phyloP scores from a whole-genome alignment of 2,113 vertebrate species.

The Odocoileus virginianus region DNA sequence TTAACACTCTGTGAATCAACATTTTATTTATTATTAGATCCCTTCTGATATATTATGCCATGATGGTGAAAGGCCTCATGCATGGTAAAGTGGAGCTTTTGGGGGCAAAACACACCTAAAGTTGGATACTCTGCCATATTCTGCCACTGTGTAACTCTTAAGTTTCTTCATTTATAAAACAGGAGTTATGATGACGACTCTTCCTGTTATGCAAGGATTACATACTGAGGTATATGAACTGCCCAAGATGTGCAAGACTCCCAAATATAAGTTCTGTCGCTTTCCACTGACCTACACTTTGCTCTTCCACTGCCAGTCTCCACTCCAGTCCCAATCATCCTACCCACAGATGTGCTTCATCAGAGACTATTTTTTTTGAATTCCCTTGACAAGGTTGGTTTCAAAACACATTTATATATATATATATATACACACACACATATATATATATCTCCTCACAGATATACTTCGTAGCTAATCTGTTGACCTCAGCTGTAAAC shows the following conservation, averaged over 20 bases:
- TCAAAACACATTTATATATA: background rate
- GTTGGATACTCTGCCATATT: background rate
- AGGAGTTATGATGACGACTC: background rate
- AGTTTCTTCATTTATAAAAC: conserved; percentile 9
- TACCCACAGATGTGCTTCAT: background rate
- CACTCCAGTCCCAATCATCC: background rate
- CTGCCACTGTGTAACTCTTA: background rate
- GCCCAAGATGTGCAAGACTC: background rate
- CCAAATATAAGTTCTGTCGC: background rate
- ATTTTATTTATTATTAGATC: background rate
- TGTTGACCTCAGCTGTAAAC: background rate
- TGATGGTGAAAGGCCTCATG: background rate
- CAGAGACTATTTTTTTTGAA: background rate
- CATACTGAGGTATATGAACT: background rate
- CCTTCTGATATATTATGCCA: background rate
- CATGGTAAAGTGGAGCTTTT: background rate
- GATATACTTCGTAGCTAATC: background rate
- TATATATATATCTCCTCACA: background rate
- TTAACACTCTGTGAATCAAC: background rate
- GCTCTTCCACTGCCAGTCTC: background rate
- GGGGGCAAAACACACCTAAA: background rate
- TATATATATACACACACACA: too few species aligned
- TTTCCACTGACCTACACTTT: background rate
- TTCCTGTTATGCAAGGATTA: background rate
- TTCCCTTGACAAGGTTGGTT: background rate